Conservation (phyloP, 2,113 vertebrate genomes). For the Cyphomyrus plagiostoma region DNA sequence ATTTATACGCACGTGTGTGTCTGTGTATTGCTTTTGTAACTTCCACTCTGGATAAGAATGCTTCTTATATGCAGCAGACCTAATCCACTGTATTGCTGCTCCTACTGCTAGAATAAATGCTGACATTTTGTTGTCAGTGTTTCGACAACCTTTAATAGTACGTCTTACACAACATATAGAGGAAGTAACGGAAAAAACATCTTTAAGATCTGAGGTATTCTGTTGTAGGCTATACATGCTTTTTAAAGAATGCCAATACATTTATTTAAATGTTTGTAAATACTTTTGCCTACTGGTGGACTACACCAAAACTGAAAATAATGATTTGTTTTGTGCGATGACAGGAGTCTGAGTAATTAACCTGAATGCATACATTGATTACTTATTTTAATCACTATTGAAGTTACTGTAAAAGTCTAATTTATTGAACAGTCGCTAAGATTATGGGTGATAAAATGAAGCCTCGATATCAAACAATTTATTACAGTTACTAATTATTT, state of each 20-base stretch:
- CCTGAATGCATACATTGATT: neutral
- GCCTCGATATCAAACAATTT: neutral
- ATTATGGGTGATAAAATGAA: neutral
- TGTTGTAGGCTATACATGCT: neutral
- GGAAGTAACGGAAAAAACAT: neutral
- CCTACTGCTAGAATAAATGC: neutral
- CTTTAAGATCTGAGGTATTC: neutral
- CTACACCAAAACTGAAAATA: neutral
- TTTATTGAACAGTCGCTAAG: neutral
- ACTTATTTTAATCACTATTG: neutral
- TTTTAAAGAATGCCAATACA: neutral
- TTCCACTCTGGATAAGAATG: neutral
- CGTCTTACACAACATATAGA: neutral
- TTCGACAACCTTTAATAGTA: neutral
- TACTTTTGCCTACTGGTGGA: neutral
- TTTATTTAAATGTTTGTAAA: neutral
- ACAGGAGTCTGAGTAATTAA: neutral
- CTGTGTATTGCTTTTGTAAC: neutral
- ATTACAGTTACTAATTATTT: neutral
- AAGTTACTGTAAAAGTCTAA: neutral
- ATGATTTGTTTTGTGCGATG: neutral
- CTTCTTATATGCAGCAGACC: neutral
- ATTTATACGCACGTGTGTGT: neutral
- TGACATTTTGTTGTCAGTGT: neutral
- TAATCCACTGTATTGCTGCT: neutral